Base-by-base conservation (phyloP, 2,888 invertebrate species). In the Luperina testacea region DNA sequence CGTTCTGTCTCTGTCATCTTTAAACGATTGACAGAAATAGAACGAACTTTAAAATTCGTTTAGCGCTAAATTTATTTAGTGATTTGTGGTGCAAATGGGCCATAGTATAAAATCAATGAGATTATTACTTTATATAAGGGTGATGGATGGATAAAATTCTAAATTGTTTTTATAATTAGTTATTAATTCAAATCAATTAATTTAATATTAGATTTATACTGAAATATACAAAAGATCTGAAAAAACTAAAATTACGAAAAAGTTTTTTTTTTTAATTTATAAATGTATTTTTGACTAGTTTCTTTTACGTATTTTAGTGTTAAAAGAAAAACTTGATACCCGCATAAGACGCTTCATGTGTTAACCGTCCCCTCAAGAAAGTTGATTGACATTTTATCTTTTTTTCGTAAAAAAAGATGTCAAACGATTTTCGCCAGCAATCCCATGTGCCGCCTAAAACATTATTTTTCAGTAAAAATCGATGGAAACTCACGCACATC, bases 381-480 rank as follows among this genome's bases (percentile, higher is more conserved):
- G 2, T 78, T 77, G 68, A 20, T 75, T 85, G 74, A 77, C 67
- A 65, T 38, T 48, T 67, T 48, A 27, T 32, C 53, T 17, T 64
- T 78, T 86, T 76, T 68, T 80, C 5, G 4, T 53, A 63, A 65
- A 75, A 69, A 75, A 71, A 76, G 42, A 73, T 84, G 73, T 78
- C 78, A 81, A 64, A 4, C n/a, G 24, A 82, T 78, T 78, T 84
- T 85, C 64, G 76, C 61, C 45, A 13, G 53, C 45, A 57, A 63
- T 75, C 72, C 78, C 74, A 75, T 57, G 63, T 81, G 71, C 74
- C 81, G 75, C 76, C 68, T 81, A 64, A 67, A 88, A 84, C 75
- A 79, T 77, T 75, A 74, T 80, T 84, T 86, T 87, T 87, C 86
- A 84, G 80, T 84, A 63, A 67, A 86, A 64, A 13, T 75, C 65